Evolutionary conservation across 1,140 invertebrate species (phyloP).

Genomic region (Pentalonia nigronervosa): DNA sequence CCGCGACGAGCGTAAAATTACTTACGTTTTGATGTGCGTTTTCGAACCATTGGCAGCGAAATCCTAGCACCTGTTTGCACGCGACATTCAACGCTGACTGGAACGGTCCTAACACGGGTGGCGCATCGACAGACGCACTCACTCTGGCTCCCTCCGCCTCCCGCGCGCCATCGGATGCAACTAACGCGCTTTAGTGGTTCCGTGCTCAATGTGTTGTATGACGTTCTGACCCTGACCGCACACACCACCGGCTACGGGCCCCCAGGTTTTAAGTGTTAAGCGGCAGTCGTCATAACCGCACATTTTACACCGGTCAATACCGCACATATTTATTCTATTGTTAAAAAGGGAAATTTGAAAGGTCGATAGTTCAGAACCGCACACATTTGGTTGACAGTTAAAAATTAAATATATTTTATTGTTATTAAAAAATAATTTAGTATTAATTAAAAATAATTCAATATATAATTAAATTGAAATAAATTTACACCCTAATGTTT

Average conservation of each 20-base stretch:
- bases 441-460: too few relatives aligned
- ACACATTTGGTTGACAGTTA: too few relatives aligned
- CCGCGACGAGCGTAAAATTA: neutral
- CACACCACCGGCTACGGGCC: neutral
- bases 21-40: neutral
- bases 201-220: neutral
- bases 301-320: too few relatives aligned
- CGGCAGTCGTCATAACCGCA: too few relatives aligned
- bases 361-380: too few relatives aligned
- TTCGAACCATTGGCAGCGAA: neutral
- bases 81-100: slow-evolving; percentile 21
- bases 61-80: slow-evolving; percentile 12
- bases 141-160: neutral
- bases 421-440: too few relatives aligned
- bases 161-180: neutral
- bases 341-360: too few relatives aligned
- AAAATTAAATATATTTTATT: too few relatives aligned
- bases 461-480: too few relatives aligned
- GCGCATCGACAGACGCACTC: slow-evolving; percentile 9
- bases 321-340: too few relatives aligned
- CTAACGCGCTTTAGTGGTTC: neutral
- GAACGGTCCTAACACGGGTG: neutral
- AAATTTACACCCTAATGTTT: too few relatives aligned
- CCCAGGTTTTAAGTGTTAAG: too few relatives aligned
- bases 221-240: slow-evolving; percentile 29